phyloP scores from a whole-genome alignment of 2,888 invertebrate genomes.

The Nomada fabriciana region DNA sequence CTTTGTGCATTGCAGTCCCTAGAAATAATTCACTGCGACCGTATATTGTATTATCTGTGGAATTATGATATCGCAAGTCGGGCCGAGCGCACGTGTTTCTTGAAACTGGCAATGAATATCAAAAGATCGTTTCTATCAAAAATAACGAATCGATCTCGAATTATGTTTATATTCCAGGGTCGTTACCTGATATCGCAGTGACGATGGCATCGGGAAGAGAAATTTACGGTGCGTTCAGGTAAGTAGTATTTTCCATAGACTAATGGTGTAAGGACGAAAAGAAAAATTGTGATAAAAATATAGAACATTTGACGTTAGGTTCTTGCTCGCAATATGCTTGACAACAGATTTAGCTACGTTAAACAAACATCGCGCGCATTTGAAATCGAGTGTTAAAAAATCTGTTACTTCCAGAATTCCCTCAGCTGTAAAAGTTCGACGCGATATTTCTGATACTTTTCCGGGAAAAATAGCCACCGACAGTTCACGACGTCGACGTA shows the following conservation, averaged over 20 bases:
- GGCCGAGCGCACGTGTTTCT: not conserved
- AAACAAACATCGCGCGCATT: not conserved
- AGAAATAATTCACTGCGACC: too few relatives aligned
- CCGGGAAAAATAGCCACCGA: constrained; percentile 62
- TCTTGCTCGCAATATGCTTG: not conserved
- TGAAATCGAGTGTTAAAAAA: constrained; percentile 2
- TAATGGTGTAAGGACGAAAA: not conserved
- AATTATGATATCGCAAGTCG: constrained; percentile 3
- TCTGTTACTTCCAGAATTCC: constrained; percentile 73
- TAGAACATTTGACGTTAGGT: not conserved
- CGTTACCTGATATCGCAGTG: constrained; percentile 78
- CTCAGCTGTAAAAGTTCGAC: constrained; percentile 71
- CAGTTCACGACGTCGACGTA: constrained; percentile 48
- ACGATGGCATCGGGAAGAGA: constrained; percentile 79
- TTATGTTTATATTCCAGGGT: constrained; percentile 68
- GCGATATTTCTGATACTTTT: constrained; percentile 67
- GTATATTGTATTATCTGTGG: not conserved
- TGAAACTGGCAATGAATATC: not conserved
- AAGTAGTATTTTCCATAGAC: constrained; percentile 6
- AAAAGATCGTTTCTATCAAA: not conserved
- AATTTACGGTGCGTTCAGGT: constrained; percentile 79
- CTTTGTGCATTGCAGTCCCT: too few relatives aligned
- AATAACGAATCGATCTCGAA: constrained; percentile 13
- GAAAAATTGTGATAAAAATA: not conserved
- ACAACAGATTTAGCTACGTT: constrained; percentile 16